Base-by-base conservation (phyloP, 2,113 vertebrate genomes). In the Galemys pyrenaicus region DNA sequence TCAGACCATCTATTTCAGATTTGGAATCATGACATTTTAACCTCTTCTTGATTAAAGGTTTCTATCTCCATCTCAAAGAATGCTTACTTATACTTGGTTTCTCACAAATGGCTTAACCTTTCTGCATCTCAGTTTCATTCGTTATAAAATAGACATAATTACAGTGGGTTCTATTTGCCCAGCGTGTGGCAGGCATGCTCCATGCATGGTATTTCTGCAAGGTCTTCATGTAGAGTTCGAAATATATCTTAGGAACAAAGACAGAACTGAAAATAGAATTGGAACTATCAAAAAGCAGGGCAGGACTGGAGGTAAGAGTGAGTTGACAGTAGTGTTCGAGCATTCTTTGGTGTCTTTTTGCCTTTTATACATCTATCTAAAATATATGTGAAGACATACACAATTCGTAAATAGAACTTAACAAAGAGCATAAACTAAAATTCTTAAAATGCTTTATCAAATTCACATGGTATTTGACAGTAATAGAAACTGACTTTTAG, bases 41-140 rank as follows among this genome's bases (percentile, higher is more conserved):
- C 95, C 96, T 96, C 79, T 94, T 96, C 87, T 95, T 97, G 96
- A 95, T 97, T 96, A 97, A 97, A 96, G 89, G 93, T 96, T 97
- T 96, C 94, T 92, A 79, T 88, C 95, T 96, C 92, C 82, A 91
- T 94, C 94, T 95, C 91, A 92, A 92, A 94, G 86, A 96, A 95
- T 96, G 89, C 94, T 97, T 95, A 87, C 96, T 96, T 97, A 62
- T 28, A 95, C 93, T 46, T 96, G 79, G 74, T 88, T 96, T 96
- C 92, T 93, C 89, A 96, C 93, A 95, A 95, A 92, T 91, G 82
- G 51, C 65, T 96, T 97, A 95, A 95, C 89, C 95, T 97, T 97
- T 96, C 94, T 92, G 89, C 71, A 87, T 96, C 93, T 95, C 75
- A 67, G 82, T 93, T 96, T 94, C 70, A 77, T 88, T 67, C 9